Conservation (phyloP, 1,140 invertebrate species). For the Proales similis region DNA sequence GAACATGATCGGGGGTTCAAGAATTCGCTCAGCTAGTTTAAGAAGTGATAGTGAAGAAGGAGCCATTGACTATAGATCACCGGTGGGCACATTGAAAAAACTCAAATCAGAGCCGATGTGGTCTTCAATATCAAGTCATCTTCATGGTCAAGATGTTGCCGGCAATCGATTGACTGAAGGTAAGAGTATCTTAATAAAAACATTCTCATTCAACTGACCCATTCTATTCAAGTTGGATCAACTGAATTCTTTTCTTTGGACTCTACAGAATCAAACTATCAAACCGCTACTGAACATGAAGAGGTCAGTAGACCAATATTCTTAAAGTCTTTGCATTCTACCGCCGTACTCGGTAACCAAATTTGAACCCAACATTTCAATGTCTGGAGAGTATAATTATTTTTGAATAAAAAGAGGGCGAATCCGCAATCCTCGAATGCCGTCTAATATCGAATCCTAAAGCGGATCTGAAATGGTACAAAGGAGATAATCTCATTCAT, state of each 20-base stretch:
- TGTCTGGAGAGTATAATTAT: background rate
- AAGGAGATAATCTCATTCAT: constrained; percentile 2
- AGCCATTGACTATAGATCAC: too few species aligned
- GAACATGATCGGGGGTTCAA: too few species aligned
- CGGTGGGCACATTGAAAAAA: too few species aligned
- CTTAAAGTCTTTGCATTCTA: background rate
- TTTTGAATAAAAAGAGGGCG: background rate
- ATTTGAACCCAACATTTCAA: background rate
- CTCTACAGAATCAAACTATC: constrained; percentile 27
- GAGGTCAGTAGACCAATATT: constrained; percentile 12
- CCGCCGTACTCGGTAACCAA: constrained; percentile 5
- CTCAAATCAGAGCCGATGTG: too few species aligned
- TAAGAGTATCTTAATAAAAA: too few species aligned
- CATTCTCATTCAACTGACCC: too few species aligned
- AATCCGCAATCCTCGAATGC: constrained; percentile 30
- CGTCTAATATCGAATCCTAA: constrained; percentile 5
- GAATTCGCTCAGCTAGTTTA: too few species aligned
- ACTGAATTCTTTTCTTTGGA: constrained; percentile 33
- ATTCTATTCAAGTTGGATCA: too few species aligned
- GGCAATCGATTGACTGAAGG: too few species aligned
- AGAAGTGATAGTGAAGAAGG: too few species aligned
- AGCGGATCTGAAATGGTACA: constrained; percentile 16
- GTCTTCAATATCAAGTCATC: too few species aligned
- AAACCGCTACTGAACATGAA: constrained; percentile 36
- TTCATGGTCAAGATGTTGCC: too few species aligned